Percentiles rank a stretch among this genome's conserved stretches.
Conservation (phyloP, 1,140 invertebrate genomes). For the Conopomorpha cramerella region DNA sequence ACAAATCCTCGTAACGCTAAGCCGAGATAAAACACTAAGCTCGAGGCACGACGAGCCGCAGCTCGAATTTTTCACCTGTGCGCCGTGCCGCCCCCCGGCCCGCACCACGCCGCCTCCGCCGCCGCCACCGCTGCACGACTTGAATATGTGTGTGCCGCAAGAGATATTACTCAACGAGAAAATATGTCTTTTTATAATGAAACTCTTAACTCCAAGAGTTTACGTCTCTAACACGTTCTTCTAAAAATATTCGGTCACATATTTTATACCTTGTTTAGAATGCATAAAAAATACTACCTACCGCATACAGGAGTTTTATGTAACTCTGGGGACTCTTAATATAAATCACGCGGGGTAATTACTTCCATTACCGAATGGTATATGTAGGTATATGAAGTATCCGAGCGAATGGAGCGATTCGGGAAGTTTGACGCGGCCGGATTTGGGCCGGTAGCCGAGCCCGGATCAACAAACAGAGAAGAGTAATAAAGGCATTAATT, state of each 20-base stretch:
- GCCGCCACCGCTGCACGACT: background rate
- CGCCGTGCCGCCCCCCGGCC: slow-evolving; percentile 14
- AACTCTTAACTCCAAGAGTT: slow-evolving; percentile 16
- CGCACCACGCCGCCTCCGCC: background rate
- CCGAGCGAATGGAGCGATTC: too few relatives aligned
- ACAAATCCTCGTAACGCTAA: slow-evolving; percentile 59
- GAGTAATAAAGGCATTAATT: slow-evolving; percentile 57
- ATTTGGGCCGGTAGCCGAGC: slow-evolving; percentile 15
- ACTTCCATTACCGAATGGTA: too few relatives aligned
- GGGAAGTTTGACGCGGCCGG: slow-evolving; percentile 13
- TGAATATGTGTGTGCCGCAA: slow-evolving; percentile 30
- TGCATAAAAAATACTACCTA: too few relatives aligned
- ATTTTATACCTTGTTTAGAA: too few relatives aligned
- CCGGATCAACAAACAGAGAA: slow-evolving; percentile 41
- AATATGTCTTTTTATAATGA: slow-evolving; percentile 45
- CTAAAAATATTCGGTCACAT: too few relatives aligned
- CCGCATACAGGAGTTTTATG: too few relatives aligned
- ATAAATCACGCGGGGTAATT: too few relatives aligned
- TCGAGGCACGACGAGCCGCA: slow-evolving; percentile 32
- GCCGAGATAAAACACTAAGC: slow-evolving; percentile 58
- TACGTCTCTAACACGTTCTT: too few relatives aligned
- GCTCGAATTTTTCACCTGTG: slow-evolving; percentile 55
- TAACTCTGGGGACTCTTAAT: too few relatives aligned
- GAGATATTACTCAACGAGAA: slow-evolving; percentile 47
- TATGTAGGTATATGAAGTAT: too few relatives aligned